Percentiles rank a stretch among this genome's conserved stretches.
Evolutionary conservation across 2,888 invertebrate genomes (phyloP).

Genomic region (Carcina quercana): DNA sequence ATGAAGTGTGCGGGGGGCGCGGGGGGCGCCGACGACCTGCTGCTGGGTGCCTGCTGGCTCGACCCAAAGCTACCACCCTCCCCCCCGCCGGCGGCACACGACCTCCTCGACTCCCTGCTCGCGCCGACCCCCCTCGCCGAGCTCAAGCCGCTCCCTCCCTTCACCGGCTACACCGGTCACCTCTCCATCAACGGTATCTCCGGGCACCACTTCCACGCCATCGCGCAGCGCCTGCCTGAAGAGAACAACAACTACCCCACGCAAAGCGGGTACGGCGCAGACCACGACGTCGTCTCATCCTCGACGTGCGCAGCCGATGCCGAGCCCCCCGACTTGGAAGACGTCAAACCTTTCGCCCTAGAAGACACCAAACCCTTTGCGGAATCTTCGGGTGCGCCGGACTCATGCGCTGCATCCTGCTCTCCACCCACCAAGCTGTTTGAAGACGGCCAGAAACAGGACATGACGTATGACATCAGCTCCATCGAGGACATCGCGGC

Average conservation of each 20-base stretch:
- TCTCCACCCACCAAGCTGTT: constrained; percentile 67
- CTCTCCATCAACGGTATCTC: constrained; percentile 91
- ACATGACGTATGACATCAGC: constrained; percentile 82
- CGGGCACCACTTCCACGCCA: constrained; percentile 90
- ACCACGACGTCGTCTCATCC: constrained; percentile 84
- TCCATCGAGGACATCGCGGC: constrained; percentile 89
- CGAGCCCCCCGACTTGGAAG: constrained; percentile 75
- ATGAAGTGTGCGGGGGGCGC: constrained; percentile 78
- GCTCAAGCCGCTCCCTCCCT: constrained; percentile 87
- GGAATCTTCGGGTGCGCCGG: constrained; percentile 77
- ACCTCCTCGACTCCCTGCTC: constrained; percentile 82
- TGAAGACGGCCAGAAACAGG: constrained; percentile 69
- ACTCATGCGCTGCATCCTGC: constrained; percentile 72
- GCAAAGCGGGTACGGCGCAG: constrained; percentile 75
- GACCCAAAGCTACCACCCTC: constrained; percentile 72
- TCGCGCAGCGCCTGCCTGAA: constrained; percentile 83
- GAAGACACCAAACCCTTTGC: constrained; percentile 65
- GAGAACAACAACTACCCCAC: constrained; percentile 82
- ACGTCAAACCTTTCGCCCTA: constrained; percentile 75
- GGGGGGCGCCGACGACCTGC: constrained; percentile 79
- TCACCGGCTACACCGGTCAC: constrained; percentile 89
- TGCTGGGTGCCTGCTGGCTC: constrained; percentile 84
- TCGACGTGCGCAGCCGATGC: constrained; percentile 81
- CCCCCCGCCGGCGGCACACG: constrained; percentile 66
- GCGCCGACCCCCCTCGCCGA: constrained; percentile 83